Base-by-base conservation (phyloP, 2,797 vertebrate genomes). In the Parotocinclus haroldoi region DNA sequence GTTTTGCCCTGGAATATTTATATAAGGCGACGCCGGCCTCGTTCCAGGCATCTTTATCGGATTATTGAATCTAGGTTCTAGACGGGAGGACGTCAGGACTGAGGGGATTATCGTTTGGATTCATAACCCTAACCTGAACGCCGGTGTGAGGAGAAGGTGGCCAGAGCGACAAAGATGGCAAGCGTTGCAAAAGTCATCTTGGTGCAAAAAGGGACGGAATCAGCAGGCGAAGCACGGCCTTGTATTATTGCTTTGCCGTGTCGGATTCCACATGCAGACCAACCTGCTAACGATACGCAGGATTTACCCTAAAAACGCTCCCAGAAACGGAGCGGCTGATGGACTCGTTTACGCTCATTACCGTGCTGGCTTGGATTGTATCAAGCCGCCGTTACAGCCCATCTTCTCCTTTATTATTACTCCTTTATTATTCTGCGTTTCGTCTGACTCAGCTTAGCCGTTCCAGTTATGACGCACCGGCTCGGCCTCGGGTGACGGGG, bases 391-490 rank as follows among this genome's bases (percentile, higher is more conserved):
- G 42, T 64, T 60, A 56, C 55, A 53, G 52, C 46, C 19, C 16
- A 45, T 60, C 45, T 37, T 50, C 42, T 60, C 64, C 54, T 53
- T 45, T 70, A 74, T 66, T 63, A 70, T 68, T 67, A 61, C 61
- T 70, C 58, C 44, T 54, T n/a, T 53, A 50, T 52, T 16, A 58
- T 52, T 49, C 57, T 56, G 51, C 48, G 56, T 55, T 77, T 50
- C 56, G 61, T 63, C 56, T 55, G 27, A 45, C 68, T 67, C 66
- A 71, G 50, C 36, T 49, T 52, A 76, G 71, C 63, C 62, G 60
- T 51, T 68, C 62, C 61, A n/a, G 69, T 80, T 73, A 74, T 79
- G 73, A 80, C 74, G 71, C 50, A 66, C 44, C 57, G 51, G 36
- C 40, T 14, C 40, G 19, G 18, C 62, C 46, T 11, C 51, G 70